Conservation (phyloP, 92 coral and sea anemone genomes). For the Galaxea fascicularis region DNA sequence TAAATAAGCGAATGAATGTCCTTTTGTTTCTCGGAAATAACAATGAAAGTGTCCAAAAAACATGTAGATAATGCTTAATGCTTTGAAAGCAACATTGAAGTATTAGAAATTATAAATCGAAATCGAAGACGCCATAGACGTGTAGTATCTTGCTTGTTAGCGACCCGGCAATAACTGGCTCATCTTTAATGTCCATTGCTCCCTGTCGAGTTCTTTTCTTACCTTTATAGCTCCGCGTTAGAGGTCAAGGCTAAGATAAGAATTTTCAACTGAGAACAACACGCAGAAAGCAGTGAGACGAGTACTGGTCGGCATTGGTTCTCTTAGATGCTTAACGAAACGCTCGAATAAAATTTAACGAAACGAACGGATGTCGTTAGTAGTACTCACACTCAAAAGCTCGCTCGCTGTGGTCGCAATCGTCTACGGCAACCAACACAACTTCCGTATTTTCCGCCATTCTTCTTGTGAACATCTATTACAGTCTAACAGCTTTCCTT, state of each 20-base stretch:
- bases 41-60: background rate
- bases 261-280: background rate
- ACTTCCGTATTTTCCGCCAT: constrained; percentile 54
- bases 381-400: constrained; percentile 70
- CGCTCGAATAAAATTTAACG: background rate
- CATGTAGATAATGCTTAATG: background rate
- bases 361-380: background rate
- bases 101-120: no score
- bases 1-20: constrained; percentile 1
- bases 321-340: background rate
- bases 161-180: background rate
- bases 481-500: background rate
- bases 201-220: background rate
- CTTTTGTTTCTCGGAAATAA: background rate
- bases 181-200: background rate
- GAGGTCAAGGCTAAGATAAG: background rate
- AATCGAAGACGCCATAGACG: background rate
- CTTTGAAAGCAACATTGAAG: background rate
- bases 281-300: background rate
- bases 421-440: constrained; percentile 61
- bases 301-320: background rate
- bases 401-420: constrained; percentile 57
- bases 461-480: no score
- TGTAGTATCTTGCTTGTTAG: background rate
- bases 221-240: background rate